These are phyloP conservation scores for Amphiprion percula DNA, from an alignment of 2,113 vertebrate genomes.

Conservation along the genomic window DNA sequence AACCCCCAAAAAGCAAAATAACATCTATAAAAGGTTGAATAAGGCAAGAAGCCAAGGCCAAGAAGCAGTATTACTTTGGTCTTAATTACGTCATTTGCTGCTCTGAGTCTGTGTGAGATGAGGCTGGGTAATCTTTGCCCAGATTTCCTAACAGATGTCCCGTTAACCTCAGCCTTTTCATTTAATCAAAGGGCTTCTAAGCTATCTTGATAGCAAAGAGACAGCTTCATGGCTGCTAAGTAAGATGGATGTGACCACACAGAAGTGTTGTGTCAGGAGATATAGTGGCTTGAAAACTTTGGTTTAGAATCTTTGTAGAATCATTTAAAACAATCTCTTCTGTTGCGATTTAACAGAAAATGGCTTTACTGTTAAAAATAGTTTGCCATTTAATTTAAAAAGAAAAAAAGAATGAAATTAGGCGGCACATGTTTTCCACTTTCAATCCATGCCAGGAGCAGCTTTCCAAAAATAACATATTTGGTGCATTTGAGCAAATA, in stretches of 20 bases:
- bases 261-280: slow-evolving; percentile 17
- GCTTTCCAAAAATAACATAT: not conserved
- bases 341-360: no score
- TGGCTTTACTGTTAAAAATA: no score
- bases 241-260: slow-evolving; percentile 51
- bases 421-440: not conserved
- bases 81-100: slow-evolving; percentile 76
- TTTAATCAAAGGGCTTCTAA: slow-evolving; percentile 85
- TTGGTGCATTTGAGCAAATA: not conserved
- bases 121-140: slow-evolving; percentile 78
- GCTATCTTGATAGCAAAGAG: slow-evolving; percentile 71
- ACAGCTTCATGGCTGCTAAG: slow-evolving; percentile 49
- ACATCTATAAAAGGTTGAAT: slow-evolving; percentile 41
- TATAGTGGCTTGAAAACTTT: not conserved
- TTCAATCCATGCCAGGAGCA: not conserved
- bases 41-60: slow-evolving; percentile 56
- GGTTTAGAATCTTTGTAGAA: not conserved
- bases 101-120: slow-evolving; percentile 67
- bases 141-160: slow-evolving; percentile 84
- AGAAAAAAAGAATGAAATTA: not conserved
- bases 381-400: not conserved
- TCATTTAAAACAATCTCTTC: not conserved
- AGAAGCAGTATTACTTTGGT: slow-evolving; percentile 62
- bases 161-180: slow-evolving; percentile 72
- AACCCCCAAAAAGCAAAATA: not conserved